Evolutionary conservation across 2,888 invertebrate species (phyloP).

Genomic region (Drosophila lutescens): DNA sequence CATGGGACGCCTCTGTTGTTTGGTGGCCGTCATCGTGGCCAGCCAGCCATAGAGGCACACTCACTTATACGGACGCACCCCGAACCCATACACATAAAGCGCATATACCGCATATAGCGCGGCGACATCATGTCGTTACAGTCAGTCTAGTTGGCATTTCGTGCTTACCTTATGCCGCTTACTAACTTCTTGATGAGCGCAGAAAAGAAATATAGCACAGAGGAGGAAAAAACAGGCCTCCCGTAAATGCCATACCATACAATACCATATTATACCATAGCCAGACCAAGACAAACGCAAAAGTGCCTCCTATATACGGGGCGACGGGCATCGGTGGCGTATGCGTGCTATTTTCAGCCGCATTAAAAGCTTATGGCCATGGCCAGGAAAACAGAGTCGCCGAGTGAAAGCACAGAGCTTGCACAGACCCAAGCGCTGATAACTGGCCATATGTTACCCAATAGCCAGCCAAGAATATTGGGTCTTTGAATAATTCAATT

Average conservation of each 20-base stretch:
- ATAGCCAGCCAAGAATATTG: constrained; percentile 15
- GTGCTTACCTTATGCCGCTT: constrained; percentile 76
- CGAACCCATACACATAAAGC: constrained; percentile 22
- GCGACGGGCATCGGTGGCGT: constrained; percentile 74
- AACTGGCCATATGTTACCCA: constrained; percentile 37
- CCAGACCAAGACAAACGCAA: constrained; percentile 1
- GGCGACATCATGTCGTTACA: constrained; percentile 51
- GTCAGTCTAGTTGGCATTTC: constrained; percentile 79
- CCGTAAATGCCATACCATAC: constrained; percentile 1
- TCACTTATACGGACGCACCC: constrained; percentile 26
- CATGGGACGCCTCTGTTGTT: constrained; percentile 52
- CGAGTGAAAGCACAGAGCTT: constrained; percentile 49
- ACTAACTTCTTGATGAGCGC: constrained; percentile 70
- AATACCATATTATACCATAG: background rate
- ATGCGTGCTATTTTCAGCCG: constrained; percentile 79
- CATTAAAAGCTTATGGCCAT: constrained; percentile 59
- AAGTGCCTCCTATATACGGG: constrained; percentile 27
- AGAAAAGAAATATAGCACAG: constrained; percentile 5
- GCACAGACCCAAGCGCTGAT: constrained; percentile 36
- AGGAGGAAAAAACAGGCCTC: constrained; percentile 24
- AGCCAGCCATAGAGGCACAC: constrained; percentile 74
- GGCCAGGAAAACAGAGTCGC: constrained; percentile 47
- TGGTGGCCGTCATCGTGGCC: constrained; percentile 78
- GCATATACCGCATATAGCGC: constrained; percentile 13
- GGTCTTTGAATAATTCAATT: constrained; percentile 16